Conservation (phyloP, 2,113 vertebrate species). For the Cheirogaleus medius region DNA sequence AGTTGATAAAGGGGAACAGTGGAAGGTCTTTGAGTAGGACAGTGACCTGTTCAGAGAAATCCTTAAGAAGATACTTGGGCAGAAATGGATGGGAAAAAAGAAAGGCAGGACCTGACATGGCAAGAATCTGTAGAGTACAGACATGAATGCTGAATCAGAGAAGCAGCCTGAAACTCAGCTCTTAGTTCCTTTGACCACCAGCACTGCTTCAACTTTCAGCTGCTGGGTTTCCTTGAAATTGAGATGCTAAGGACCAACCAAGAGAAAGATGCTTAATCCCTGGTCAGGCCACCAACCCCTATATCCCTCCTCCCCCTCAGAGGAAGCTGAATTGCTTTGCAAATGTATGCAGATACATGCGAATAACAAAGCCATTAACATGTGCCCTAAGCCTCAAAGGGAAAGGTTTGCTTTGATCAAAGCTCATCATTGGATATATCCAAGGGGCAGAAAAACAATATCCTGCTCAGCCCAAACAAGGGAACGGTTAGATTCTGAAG, state of each 20-base stretch:
- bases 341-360: constrained; percentile 87
- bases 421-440: constrained; percentile 87
- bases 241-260: neutral
- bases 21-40: neutral
- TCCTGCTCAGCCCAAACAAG: constrained; percentile 72
- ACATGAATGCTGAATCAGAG: neutral
- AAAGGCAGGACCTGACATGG: neutral
- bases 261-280: constrained; percentile 51
- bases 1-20: neutral
- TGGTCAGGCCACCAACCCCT: neutral
- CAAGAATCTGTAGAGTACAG: neutral
- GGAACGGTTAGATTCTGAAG: constrained; percentile 10
- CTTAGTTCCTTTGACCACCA: neutral
- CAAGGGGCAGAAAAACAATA: constrained; percentile 85
- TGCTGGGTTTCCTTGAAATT: neutral
- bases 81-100: too few species aligned
- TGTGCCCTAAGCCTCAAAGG: constrained; percentile 84
- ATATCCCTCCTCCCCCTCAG: constrained; percentile 32
- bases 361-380: constrained; percentile 86
- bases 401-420: constrained; percentile 87
- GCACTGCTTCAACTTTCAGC: neutral
- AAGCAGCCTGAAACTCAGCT: neutral
- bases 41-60: neutral
- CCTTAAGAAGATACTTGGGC: neutral
- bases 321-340: constrained; percentile 75